Evolutionary conservation across 2,888 invertebrate genomes (phyloP).

Genomic region (Dolichomitus sp.): DNA sequence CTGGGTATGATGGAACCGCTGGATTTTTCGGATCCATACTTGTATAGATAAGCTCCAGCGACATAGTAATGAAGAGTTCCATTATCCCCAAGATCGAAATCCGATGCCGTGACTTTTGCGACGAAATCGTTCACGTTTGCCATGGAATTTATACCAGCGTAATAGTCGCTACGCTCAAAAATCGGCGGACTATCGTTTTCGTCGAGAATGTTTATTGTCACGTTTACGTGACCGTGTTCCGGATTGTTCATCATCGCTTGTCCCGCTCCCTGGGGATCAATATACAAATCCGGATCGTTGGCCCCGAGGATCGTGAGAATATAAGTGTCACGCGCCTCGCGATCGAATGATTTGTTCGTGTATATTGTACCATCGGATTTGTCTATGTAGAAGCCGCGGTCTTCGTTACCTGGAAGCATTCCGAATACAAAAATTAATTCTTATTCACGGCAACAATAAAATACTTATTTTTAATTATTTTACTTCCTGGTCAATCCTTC

Average conservation of each 20-base stretch:
- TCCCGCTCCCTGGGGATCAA: slow-evolving; percentile 85
- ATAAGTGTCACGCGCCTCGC: slow-evolving; percentile 92
- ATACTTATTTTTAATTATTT: too few relatives aligned
- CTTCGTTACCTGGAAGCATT: slow-evolving; percentile 90
- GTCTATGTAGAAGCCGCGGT: slow-evolving; percentile 92
- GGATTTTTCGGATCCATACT: slow-evolving; percentile 91
- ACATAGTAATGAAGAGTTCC: slow-evolving; percentile 94
- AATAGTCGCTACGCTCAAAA: slow-evolving; percentile 90
- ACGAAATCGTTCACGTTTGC: slow-evolving; percentile 92
- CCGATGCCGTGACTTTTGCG: slow-evolving; percentile 92
- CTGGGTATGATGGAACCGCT: slow-evolving; percentile 96
- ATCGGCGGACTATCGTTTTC: slow-evolving; percentile 95
- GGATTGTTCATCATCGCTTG: slow-evolving; percentile 73
- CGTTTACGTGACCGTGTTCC: slow-evolving; percentile 91
- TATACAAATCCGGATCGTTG: slow-evolving; percentile 93
- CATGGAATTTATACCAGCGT: slow-evolving; percentile 92
- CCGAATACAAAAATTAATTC: neutral
- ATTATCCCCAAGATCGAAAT: slow-evolving; percentile 94
- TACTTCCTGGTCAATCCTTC: too few relatives aligned
- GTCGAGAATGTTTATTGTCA: slow-evolving; percentile 92
- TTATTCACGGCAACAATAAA: too few relatives aligned
- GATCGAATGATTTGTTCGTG: slow-evolving; percentile 93
- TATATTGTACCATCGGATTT: slow-evolving; percentile 93
- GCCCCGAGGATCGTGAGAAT: slow-evolving; percentile 93
- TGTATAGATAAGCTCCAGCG: slow-evolving; percentile 93